Evolutionary conservation across 2,888 invertebrate genomes (phyloP).

Genomic region (Lapara coniferarum): DNA sequence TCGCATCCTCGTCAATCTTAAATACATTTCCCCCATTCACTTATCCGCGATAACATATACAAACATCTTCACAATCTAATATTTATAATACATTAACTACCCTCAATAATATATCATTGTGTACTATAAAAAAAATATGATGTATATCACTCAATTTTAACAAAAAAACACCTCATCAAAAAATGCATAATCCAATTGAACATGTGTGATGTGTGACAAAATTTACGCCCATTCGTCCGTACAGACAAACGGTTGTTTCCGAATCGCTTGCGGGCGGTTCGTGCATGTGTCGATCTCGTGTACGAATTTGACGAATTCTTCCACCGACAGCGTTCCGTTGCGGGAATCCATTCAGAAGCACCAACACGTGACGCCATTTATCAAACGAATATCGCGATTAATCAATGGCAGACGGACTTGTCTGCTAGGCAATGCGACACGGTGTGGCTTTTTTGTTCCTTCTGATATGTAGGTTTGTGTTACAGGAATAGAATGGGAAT

Average conservation of each 20-base stretch:
- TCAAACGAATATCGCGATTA: constrained; percentile 24
- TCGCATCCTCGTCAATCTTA: no score
- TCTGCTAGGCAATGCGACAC: constrained; percentile 6
- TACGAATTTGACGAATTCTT: constrained; percentile 48
- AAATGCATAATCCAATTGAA: not conserved
- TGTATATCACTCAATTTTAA: not conserved
- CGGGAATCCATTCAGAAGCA: constrained; percentile 19
- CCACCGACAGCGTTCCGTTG: constrained; percentile 19
- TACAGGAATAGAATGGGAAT: no score
- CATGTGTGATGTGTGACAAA: not conserved
- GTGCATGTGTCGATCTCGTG: constrained; percentile 31
- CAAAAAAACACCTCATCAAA: not conserved
- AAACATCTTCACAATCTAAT: no score
- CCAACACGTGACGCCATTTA: constrained; percentile 25
- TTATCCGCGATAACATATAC: no score
- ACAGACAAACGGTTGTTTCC: not conserved
- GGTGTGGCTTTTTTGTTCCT: not conserved
- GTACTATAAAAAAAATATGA: no score
- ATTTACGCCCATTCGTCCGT: not conserved
- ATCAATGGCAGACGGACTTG: constrained; percentile 24
- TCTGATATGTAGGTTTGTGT: no score
- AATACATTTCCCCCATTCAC: no score
- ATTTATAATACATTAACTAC: no score
- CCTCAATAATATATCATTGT: no score
- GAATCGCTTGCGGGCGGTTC: not conserved